A percentile compares a stretch with the other conserved stretches of the same genome.
Conservation (phyloP, 2,888 invertebrate genomes). For the Kuschelorhynchus macadamiae region DNA sequence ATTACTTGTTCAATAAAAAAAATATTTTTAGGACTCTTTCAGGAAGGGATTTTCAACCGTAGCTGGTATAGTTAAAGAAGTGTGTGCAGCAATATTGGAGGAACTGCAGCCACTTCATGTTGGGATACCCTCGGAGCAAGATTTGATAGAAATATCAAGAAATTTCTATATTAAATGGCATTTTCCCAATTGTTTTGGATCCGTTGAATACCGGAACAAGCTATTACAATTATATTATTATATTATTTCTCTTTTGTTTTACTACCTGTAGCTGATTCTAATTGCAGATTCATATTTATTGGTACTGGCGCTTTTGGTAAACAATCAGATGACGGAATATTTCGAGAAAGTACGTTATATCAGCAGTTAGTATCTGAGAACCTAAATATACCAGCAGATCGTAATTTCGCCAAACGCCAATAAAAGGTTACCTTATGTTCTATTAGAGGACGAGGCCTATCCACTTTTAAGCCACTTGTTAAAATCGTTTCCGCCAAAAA, state of each 20-base stretch:
- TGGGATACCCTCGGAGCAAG: neutral
- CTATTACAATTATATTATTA: slow-evolving; percentile 18
- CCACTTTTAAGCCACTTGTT: too few species aligned
- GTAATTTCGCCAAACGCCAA: too few species aligned
- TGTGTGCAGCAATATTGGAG: slow-evolving; percentile 8
- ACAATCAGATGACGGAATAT: too few species aligned
- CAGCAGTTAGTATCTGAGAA: too few species aligned
- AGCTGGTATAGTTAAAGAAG: slow-evolving; percentile 13
- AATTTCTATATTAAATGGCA: slow-evolving; percentile 2
- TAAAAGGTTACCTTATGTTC: too few species aligned
- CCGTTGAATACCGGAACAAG: slow-evolving; percentile 34
- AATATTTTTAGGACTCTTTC: neutral
- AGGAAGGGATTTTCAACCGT: slow-evolving; percentile 8
- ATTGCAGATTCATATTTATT: slow-evolving; percentile 10
- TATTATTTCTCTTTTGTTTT: slow-evolving; percentile 18
- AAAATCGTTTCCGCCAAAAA: too few species aligned
- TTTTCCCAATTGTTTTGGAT: slow-evolving; percentile 13
- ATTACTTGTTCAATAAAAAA: neutral
- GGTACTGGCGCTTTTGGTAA: neutral
- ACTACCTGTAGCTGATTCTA: slow-evolving; percentile 11
- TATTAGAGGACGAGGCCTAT: too few species aligned
- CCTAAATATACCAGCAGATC: too few species aligned
- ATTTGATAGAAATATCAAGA: slow-evolving; percentile 1
- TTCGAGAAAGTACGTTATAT: too few species aligned
- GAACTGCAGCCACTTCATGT: neutral